Evolutionary conservation across 53 echinoderm and acorn worm species (phyloP).

Genomic region (Paracentrotus lividus): DNA sequence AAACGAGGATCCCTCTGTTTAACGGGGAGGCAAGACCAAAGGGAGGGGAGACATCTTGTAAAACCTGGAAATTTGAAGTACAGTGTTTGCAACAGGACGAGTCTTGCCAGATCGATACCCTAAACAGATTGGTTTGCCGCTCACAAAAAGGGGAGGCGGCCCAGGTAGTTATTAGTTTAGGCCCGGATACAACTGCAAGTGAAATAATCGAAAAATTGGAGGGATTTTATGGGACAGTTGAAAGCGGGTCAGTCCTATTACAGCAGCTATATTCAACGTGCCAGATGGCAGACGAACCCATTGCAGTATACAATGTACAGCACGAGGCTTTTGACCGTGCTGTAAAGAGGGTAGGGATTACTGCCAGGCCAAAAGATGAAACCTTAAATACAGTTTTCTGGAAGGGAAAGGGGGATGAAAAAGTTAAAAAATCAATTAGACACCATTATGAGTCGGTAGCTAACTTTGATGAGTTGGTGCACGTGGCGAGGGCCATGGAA

Average conservation of each 20-base stretch:
- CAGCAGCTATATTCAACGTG: conserved; percentile 64
- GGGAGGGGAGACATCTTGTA: conserved; percentile 54
- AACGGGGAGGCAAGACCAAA: conserved; percentile 45
- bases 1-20: not conserved
- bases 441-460: conserved; percentile 46
- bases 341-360: conserved; percentile 42
- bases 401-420: conserved; percentile 41
- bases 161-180: conserved; percentile 53
- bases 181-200: not conserved
- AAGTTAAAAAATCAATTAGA: conserved; percentile 51
- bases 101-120: not conserved
- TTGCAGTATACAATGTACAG: conserved; percentile 45
- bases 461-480: conserved; percentile 57
- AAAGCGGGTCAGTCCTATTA: conserved; percentile 49
- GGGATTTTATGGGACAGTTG: conserved; percentile 69
- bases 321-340: conserved; percentile 43
- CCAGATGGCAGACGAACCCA: conserved; percentile 22
- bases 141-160: conserved; percentile 65
- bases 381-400: conserved; percentile 66
- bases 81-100: conserved; percentile 19
- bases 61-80: conserved; percentile 52
- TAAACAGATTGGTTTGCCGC: not conserved
- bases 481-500: conserved; percentile 48
- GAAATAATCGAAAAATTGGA: conserved; percentile 56
- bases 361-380: conserved; percentile 46